These are phyloP conservation scores for Trichoplax adhaerens DNA, from an alignment of 37 sponge, comb jelly and placozoan species.

Conservation along the genomic window DNA sequence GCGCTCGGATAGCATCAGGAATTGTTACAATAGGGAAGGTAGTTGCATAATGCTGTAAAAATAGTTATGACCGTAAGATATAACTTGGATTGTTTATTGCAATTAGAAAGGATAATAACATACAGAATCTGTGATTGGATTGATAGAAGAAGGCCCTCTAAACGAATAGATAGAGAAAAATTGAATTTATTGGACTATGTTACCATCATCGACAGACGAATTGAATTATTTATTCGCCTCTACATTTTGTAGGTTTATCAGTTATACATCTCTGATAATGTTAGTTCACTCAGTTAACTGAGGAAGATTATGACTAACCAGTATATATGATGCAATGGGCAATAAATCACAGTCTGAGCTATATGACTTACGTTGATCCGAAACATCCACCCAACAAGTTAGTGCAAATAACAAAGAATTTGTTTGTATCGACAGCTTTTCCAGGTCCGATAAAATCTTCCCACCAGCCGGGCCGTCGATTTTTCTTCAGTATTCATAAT, in stretches of 20 bases:
- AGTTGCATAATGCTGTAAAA: constrained; percentile 31
- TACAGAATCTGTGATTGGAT: constrained; percentile 20
- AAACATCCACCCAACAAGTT: constrained; percentile 58
- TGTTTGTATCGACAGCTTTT: constrained; percentile 43
- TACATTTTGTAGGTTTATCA: no score
- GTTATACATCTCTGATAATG: no score
- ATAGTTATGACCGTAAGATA: not conserved
- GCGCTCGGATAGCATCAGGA: constrained; percentile 38
- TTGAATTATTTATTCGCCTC: no score
- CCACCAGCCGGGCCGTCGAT: constrained; percentile 63
- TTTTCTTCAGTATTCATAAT: constrained; percentile 13
- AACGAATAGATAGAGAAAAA: not conserved
- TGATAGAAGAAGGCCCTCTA: constrained; percentile 31
- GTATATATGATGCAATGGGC: not conserved
- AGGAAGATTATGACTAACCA: no score
- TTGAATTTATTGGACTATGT: no score
- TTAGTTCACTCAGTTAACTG: no score
- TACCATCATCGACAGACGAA: no score
- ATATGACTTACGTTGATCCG: constrained; percentile 31
- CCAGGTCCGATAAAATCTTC: constrained; percentile 67
- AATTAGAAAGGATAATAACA: no score
- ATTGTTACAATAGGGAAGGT: constrained; percentile 51
- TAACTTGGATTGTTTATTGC: no score
- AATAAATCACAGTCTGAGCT: not conserved
- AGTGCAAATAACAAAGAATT: constrained; percentile 46